Evolutionary conservation across 2,888 invertebrate genomes (phyloP).

Genomic region (Melipona bicolor): DNA sequence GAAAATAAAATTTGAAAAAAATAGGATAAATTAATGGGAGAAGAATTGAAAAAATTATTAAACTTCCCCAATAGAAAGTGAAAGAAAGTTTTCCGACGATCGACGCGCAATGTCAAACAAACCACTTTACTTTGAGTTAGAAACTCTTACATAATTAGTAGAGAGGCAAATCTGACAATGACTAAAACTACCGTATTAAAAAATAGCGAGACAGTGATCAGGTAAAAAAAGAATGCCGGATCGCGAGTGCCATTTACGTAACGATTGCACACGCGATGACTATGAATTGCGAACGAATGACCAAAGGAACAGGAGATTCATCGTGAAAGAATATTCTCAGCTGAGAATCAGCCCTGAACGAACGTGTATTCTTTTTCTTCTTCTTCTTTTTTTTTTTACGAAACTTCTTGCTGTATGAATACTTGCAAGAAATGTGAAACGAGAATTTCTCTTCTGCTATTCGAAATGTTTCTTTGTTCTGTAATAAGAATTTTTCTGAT

Average conservation of each 20-base stretch:
- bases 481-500: too few species aligned
- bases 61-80: background rate
- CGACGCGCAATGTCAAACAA: background rate
- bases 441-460: background rate
- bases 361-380: background rate
- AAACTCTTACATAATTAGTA: background rate
- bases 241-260: conserved; percentile 8
- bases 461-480: too few species aligned
- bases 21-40: background rate
- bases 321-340: background rate
- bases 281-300: conserved; percentile 22
- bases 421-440: background rate
- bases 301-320: background rate
- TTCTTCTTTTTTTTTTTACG: too few species aligned
- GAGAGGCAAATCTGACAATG: background rate
- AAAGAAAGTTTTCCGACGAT: background rate
- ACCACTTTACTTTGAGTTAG: background rate
- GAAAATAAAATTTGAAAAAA: background rate
- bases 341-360: background rate
- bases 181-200: background rate
- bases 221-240: background rate
- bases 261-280: conserved; percentile 18
- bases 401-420: background rate
- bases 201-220: background rate
- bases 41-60: background rate